phyloP scores from a whole-genome alignment of 2,888 invertebrate species.

The Homarus gammarus region DNA sequence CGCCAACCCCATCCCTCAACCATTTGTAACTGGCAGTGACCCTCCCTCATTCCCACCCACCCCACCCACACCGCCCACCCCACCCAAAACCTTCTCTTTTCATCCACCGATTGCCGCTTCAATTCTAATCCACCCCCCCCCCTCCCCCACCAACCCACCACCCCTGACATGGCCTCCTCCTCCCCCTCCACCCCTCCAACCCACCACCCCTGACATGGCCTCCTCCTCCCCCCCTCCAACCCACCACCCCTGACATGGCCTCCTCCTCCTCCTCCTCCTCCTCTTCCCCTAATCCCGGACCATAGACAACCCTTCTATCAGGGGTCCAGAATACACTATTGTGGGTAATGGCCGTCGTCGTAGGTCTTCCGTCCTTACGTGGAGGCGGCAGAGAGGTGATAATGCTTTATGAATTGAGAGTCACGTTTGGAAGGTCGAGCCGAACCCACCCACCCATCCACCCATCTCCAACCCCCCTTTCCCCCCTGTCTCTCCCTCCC shows the following conservation, averaged over 20 bases:
- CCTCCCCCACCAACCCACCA: background rate
- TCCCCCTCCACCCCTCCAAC: background rate
- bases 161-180: background rate
- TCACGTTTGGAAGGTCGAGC: background rate
- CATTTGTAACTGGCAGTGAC: too few species aligned
- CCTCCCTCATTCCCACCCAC: background rate
- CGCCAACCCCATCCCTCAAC: background rate
- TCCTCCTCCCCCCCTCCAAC: background rate
- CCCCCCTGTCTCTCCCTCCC: too few species aligned
- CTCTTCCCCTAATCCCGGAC: constrained; percentile 17
- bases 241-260: background rate
- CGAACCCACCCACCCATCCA: too few species aligned
- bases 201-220: background rate
- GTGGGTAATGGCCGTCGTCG: constrained; percentile 19
- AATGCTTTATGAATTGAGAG: background rate
- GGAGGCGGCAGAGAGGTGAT: background rate
- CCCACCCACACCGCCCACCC: background rate
- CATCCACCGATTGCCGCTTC: constrained; percentile 1
- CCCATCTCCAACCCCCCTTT: too few species aligned
- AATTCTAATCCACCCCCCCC: background rate
- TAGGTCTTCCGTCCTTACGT: constrained; percentile 1
- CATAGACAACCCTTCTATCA: constrained; percentile 49
- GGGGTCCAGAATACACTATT: constrained; percentile 25
- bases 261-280: too few species aligned
- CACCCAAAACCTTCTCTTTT: background rate